These are phyloP conservation scores for Sciurus vulgaris DNA, from an alignment of 2,797 vertebrate species.

Conservation along the genomic window DNA sequence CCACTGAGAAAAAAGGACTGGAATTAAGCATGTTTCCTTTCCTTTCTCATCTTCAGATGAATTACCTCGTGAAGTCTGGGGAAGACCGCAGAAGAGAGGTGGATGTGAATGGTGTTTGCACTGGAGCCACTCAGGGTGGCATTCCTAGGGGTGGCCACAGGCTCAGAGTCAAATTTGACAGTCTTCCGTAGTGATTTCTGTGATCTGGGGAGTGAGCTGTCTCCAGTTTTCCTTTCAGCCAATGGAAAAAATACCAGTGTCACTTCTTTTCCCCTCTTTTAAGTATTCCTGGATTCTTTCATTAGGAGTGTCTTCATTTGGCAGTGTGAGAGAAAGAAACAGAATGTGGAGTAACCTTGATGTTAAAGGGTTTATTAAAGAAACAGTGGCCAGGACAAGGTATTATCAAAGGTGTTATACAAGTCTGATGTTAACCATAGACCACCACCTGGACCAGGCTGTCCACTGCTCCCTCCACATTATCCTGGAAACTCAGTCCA, in stretches of 20 bases:
- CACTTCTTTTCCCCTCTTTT: not conserved
- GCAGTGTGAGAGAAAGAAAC: not conserved
- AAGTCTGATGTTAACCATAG: not conserved
- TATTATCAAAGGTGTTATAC: not conserved
- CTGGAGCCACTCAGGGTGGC: not conserved
- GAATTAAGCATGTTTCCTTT: constrained; percentile 68
- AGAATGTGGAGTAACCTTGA: not conserved
- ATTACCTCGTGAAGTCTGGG: constrained; percentile 14
- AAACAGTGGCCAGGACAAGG: not conserved
- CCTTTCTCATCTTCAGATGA: constrained; percentile 70
- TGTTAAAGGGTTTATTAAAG: not conserved
- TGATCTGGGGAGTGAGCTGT: not conserved
- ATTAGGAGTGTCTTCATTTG: not conserved
- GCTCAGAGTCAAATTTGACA: not conserved
- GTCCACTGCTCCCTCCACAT: not conserved
- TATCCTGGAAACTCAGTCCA: not conserved
- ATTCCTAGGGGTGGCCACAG: not conserved
- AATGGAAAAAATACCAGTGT: not conserved
- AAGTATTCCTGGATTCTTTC: not conserved
- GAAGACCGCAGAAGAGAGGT: not conserved
- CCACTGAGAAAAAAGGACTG: constrained; percentile 51
- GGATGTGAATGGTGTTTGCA: not conserved
- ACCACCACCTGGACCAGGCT: not conserved
- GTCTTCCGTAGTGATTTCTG: not conserved
- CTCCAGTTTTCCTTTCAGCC: not conserved